Percentiles rank a stretch among this genome's conserved stretches.
phyloP scores from a whole-genome alignment of 1,140 invertebrate species.

The Chrysoperla carnea region DNA sequence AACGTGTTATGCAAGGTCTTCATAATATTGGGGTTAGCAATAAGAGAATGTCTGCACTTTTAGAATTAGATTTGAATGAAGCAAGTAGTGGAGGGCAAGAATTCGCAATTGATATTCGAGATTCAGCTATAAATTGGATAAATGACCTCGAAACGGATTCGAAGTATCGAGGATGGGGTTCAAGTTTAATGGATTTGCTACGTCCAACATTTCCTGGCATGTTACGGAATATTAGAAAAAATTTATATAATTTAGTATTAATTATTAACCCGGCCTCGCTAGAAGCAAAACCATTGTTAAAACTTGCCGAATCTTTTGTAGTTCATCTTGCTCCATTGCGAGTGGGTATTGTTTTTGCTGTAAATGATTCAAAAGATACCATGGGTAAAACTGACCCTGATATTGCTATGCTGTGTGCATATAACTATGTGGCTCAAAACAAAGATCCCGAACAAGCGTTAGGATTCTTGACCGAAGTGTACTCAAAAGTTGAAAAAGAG shows the following conservation, averaged over 20 bases:
- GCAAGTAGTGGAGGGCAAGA: conserved; percentile 39
- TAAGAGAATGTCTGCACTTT: conserved; percentile 33
- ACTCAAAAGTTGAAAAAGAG: conserved; percentile 27
- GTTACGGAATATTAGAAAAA: conserved; percentile 82
- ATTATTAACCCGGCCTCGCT: conserved; percentile 72
- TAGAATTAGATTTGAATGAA: conserved; percentile 57
- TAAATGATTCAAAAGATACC: conserved; percentile 26
- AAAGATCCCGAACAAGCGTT: conserved; percentile 55
- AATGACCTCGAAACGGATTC: conserved; percentile 91
- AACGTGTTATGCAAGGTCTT: conserved; percentile 72
- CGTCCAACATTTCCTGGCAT: conserved; percentile 94
- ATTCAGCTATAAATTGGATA: conserved; percentile 80
- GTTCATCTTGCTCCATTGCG: conserved; percentile 75
- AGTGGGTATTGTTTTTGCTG: conserved; percentile 78
- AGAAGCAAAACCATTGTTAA: conserved; percentile 52
- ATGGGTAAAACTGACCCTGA: conserved; percentile 53
- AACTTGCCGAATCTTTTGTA: conserved; percentile 81
- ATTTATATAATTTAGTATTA: conserved; percentile 86
- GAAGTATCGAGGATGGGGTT: conserved; percentile 77
- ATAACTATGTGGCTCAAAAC: conserved; percentile 75
- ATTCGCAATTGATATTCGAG: conserved; percentile 85
- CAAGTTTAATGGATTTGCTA: conserved; percentile 74
- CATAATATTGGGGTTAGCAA: conserved; percentile 50
- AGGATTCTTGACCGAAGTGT: conserved; percentile 61
- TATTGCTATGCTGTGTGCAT: conserved; percentile 76